These are phyloP conservation scores for Eurypyga helias DNA, from an alignment of 2,113 vertebrate genomes.

Conservation along the genomic window DNA sequence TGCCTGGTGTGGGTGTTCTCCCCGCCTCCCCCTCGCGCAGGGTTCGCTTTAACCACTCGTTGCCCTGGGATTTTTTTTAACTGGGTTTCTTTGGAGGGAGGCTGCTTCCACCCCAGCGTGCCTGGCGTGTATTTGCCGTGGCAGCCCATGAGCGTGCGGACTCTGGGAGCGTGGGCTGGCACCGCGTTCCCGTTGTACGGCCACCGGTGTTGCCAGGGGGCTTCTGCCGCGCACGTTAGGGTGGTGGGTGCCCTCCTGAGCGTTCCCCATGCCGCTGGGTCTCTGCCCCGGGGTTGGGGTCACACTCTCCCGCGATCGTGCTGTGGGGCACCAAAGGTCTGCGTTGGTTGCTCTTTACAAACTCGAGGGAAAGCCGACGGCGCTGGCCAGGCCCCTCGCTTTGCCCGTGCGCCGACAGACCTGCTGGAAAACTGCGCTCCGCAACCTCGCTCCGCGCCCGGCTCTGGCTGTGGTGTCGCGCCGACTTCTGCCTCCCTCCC, in stretches of 20 bases:
- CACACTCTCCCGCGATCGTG: neutral
- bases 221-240: neutral
- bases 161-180: neutral
- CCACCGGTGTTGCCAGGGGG: neutral
- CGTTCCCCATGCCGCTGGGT: too few relatives aligned
- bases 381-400: neutral
- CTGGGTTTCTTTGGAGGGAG: slow-evolving; percentile 34
- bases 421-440: neutral
- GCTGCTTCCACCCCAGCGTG: slow-evolving; percentile 11
- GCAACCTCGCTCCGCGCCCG: neutral
- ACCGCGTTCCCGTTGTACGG: neutral
- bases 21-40: neutral
- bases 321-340: slow-evolving; percentile 48
- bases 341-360: neutral
- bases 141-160: neutral
- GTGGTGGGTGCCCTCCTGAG: too few relatives aligned
- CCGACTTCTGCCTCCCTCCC: slow-evolving; percentile 22
- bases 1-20: neutral
- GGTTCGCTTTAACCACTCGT: slow-evolving; percentile 58
- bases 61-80: slow-evolving; percentile 58
- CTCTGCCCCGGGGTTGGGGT: neutral
- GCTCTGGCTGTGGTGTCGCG: neutral
- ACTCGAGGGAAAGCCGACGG: neutral
- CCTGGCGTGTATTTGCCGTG: neutral
- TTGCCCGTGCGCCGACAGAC: neutral